Evolutionary conservation across 2,797 vertebrate species (phyloP).

Genomic region (Geotrypetes seraphini): DNA sequence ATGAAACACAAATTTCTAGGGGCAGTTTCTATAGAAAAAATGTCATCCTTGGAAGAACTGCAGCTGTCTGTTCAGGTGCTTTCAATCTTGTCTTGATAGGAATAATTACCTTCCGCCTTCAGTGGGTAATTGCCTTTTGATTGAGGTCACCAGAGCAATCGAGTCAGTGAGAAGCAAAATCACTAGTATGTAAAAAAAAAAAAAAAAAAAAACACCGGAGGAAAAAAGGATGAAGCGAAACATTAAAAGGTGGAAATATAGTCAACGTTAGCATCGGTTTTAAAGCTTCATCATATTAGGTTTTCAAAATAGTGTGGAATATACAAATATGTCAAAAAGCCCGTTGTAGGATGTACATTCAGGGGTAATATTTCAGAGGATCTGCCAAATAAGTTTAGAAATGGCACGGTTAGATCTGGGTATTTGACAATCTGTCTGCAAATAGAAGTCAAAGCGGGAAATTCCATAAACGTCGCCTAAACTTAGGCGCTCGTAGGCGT

Average conservation of each 20-base stretch:
- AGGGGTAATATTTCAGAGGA: too few species aligned
- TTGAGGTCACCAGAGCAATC: constrained; percentile 95
- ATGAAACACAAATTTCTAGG: constrained; percentile 41
- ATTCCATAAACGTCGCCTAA: too few species aligned
- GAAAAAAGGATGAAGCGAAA: constrained; percentile 23
- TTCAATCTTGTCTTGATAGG: constrained; percentile 64
- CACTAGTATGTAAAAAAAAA: constrained; percentile 38
- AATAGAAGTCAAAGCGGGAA: too few species aligned
- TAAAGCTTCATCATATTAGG: not conserved
- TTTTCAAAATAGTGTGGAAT: too few species aligned
- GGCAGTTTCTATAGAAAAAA: constrained; percentile 51
- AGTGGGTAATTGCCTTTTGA: constrained; percentile 91
- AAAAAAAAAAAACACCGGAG: too few species aligned
- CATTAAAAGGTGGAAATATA: constrained; percentile 23
- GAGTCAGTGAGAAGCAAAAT: constrained; percentile 68
- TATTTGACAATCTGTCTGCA: too few species aligned
- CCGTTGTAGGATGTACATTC: too few species aligned
- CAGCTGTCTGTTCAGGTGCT: constrained; percentile 75
- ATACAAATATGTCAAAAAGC: too few species aligned
- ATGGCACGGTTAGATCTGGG: too few species aligned
- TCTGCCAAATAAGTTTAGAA: too few species aligned
- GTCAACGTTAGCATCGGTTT: constrained; percentile 11
- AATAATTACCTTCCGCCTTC: constrained; percentile 77
- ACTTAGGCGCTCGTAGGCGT: too few species aligned
- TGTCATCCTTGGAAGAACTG: constrained; percentile 58